A percentile compares a stretch with the other conserved stretches of the same genome.
Evolutionary conservation across 1,140 invertebrate species (phyloP).

Genomic region (Formica selysi): DNA sequence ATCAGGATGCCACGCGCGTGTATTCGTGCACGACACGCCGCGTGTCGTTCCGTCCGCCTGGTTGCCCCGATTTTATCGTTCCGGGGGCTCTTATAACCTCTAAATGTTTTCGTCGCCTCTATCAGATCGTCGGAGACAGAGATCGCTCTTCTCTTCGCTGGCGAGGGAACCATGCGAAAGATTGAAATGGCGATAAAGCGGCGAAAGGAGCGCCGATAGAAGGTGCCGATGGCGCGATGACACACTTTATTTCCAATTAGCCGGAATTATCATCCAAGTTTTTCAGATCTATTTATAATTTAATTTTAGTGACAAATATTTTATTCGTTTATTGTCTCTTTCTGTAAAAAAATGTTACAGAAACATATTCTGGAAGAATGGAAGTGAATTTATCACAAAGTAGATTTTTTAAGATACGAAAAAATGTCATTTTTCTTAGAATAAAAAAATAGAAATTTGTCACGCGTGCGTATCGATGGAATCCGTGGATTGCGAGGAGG

Average conservation of each 20-base stretch:
- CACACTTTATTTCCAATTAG: slow-evolving; percentile 48
- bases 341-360: neutral
- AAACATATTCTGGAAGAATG: too few species aligned
- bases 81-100: slow-evolving; percentile 78
- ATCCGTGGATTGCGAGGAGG: neutral
- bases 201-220: slow-evolving; percentile 36
- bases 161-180: slow-evolving; percentile 43
- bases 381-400: too few species aligned
- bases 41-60: slow-evolving; percentile 75
- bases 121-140: slow-evolving; percentile 75
- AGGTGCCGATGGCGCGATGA: slow-evolving; percentile 43
- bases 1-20: slow-evolving; percentile 81
- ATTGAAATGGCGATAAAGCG: slow-evolving; percentile 51
- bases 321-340: neutral
- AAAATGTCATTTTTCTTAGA: neutral
- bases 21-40: slow-evolving; percentile 77
- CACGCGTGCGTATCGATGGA: neutral
- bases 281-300: neutral
- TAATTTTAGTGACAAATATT: neutral
- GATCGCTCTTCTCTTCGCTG: slow-evolving; percentile 53
- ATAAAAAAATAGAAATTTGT: neutral
- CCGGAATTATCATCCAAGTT: neutral
- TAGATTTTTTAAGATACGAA: neutral
- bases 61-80: slow-evolving; percentile 78
- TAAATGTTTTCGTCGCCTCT: slow-evolving; percentile 82